These are phyloP conservation scores for Andricus grossulariae DNA, from an alignment of 1,140 invertebrate species.

Conservation along the genomic window DNA sequence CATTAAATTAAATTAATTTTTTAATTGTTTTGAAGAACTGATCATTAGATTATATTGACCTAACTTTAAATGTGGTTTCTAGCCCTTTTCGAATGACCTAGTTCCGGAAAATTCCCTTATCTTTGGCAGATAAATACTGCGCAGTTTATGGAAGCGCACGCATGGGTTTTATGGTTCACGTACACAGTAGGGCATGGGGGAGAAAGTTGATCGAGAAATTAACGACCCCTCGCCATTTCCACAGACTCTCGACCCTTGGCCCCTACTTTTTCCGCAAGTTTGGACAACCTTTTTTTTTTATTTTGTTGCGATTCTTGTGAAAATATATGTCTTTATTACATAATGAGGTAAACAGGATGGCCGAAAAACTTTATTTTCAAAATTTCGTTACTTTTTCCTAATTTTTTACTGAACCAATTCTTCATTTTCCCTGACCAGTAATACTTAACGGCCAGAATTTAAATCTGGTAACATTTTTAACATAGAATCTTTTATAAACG, in stretches of 20 bases:
- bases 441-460: too few relatives aligned
- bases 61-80: too few relatives aligned
- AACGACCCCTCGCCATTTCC: conserved; percentile 56
- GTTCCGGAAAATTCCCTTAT: conserved; percentile 3
- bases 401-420: too few relatives aligned
- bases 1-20: too few relatives aligned
- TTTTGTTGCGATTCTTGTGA: background rate
- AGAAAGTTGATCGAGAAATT: conserved; percentile 60
- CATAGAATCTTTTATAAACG: too few relatives aligned
- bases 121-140: conserved; percentile 18
- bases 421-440: too few relatives aligned
- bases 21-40: background rate
- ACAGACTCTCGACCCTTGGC: conserved; percentile 53
- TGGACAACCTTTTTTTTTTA: background rate
- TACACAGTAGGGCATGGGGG: conserved; percentile 30
- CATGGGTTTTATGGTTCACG: conserved; percentile 37
- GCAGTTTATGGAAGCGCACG: conserved; percentile 34
- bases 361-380: too few relatives aligned
- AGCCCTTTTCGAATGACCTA: conserved; percentile 1
- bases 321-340: too few relatives aligned
- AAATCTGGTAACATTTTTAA: too few relatives aligned
- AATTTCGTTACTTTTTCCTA: too few relatives aligned
- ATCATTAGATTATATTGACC: background rate
- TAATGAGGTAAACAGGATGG: too few relatives aligned
- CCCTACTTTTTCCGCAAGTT: conserved; percentile 37